phyloP scores from a whole-genome alignment of 2,888 invertebrate species.

The Lasioglossum oenotherae region DNA sequence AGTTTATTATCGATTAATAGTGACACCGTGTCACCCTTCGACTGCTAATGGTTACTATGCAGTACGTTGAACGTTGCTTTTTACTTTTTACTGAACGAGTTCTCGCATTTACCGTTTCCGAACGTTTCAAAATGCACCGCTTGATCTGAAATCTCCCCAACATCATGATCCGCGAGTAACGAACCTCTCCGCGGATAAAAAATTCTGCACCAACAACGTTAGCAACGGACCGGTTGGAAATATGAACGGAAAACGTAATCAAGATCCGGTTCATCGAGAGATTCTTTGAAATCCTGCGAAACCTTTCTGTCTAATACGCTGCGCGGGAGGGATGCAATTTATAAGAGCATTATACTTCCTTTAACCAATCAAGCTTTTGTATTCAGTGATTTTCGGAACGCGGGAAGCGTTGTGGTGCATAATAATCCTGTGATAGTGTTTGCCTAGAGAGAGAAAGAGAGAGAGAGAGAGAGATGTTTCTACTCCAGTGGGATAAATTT shows the following conservation, averaged over 20 bases:
- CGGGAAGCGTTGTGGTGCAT: slow-evolving; percentile 10
- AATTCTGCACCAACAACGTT: slow-evolving; percentile 27
- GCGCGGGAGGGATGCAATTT: slow-evolving; percentile 58
- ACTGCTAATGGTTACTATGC: too few relatives aligned
- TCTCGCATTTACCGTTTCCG: not conserved
- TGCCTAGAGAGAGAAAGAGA: not conserved
- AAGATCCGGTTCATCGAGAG: slow-evolving; percentile 55
- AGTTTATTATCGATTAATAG: too few relatives aligned
- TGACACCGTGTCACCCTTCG: too few relatives aligned
- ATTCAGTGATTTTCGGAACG: not conserved
- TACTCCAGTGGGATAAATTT: not conserved
- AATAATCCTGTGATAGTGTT: slow-evolving; percentile 25
- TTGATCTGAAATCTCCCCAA: not conserved
- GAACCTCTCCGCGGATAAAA: slow-evolving; percentile 26
- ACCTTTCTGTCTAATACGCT: slow-evolving; percentile 55
- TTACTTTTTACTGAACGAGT: too few relatives aligned
- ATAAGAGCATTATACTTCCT: slow-evolving; percentile 37
- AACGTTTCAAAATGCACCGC: not conserved
- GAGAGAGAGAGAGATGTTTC: not conserved
- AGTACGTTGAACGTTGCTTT: too few relatives aligned
- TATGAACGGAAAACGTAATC: slow-evolving; percentile 48
- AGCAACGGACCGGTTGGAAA: slow-evolving; percentile 36
- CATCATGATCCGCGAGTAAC: slow-evolving; percentile 36
- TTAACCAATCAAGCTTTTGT: slow-evolving; percentile 11
- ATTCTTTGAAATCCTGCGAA: slow-evolving; percentile 47